Percentiles rank a stretch among this genome's conserved stretches.
Evolutionary conservation across 2,797 vertebrate species (phyloP).

Genomic region (Gymnodraco acuticeps): DNA sequence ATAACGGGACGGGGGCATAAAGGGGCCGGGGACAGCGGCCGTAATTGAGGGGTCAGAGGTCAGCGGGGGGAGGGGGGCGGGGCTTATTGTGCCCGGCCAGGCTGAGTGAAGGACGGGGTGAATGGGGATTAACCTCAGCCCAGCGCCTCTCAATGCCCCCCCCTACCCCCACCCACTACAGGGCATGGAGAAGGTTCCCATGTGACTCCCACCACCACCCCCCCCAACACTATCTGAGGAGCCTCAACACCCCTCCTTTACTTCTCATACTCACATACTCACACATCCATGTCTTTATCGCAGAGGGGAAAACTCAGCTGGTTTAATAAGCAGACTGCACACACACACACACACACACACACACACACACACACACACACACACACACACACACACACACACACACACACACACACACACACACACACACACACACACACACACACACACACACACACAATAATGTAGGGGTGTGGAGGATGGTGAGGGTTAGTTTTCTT

Average conservation of each 20-base stretch:
- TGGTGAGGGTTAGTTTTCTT: conserved; percentile 32
- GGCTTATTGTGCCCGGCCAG: conserved; percentile 76
- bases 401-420: no score
- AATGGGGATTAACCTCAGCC: conserved; percentile 87
- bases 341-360: no score
- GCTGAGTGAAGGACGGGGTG: conserved; percentile 80
- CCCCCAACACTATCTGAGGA: conserved; percentile 53
- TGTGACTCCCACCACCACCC: conserved; percentile 53
- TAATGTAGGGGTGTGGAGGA: conserved; percentile 13
- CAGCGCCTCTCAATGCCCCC: conserved; percentile 83
- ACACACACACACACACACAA: conserved; percentile 34
- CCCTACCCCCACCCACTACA: conserved; percentile 40
- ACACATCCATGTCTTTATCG: conserved; percentile 23
- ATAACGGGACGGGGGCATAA: conserved; percentile 79
- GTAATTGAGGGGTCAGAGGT: conserved; percentile 82
- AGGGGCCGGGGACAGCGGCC: conserved; percentile 68
- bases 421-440: conserved; percentile 29
- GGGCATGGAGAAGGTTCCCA: conserved; percentile 71
- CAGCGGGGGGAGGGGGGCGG: conserved; percentile 68
- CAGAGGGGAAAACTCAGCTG: neutral
- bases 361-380: no score
- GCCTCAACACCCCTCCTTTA: conserved; percentile 46
- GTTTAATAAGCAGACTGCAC: no score
- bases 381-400: no score
- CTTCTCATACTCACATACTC: conserved; percentile 32